These are phyloP conservation scores for Macrotis lagotis DNA, from an alignment of 2,113 vertebrate species.

Conservation along the genomic window DNA sequence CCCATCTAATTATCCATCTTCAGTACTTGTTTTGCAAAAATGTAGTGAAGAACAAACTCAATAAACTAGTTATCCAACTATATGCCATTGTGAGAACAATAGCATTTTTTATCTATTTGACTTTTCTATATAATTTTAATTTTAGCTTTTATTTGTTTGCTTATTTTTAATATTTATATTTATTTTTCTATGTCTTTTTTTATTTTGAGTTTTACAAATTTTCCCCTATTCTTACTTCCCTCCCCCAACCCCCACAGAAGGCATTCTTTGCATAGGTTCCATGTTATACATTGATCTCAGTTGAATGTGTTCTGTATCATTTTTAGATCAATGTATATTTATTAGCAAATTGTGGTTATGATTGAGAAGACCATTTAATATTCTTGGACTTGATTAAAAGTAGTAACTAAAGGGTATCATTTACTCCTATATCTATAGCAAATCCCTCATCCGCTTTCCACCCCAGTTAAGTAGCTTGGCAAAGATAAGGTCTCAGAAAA, in stretches of 20 bases:
- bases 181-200: too few relatives aligned
- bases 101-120: too few relatives aligned
- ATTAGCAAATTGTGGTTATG: background rate
- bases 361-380: background rate
- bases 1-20: background rate
- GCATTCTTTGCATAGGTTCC: too few relatives aligned
- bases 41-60: background rate
- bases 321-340: background rate
- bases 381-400: background rate
- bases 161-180: too few relatives aligned
- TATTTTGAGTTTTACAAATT: too few relatives aligned
- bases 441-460: background rate
- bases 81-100: background rate
- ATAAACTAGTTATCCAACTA: too few relatives aligned
- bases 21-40: background rate
- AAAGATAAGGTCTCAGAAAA: background rate
- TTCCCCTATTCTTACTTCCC: too few relatives aligned
- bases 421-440: background rate
- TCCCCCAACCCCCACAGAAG: too few relatives aligned
- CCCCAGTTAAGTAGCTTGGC: background rate
- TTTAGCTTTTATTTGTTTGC: too few relatives aligned
- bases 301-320: too few relatives aligned
- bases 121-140: too few relatives aligned
- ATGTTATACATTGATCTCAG: too few relatives aligned
- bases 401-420: background rate